phyloP scores from a whole-genome alignment of 2,888 invertebrate species.

The Drosophila austrosaltans region DNA sequence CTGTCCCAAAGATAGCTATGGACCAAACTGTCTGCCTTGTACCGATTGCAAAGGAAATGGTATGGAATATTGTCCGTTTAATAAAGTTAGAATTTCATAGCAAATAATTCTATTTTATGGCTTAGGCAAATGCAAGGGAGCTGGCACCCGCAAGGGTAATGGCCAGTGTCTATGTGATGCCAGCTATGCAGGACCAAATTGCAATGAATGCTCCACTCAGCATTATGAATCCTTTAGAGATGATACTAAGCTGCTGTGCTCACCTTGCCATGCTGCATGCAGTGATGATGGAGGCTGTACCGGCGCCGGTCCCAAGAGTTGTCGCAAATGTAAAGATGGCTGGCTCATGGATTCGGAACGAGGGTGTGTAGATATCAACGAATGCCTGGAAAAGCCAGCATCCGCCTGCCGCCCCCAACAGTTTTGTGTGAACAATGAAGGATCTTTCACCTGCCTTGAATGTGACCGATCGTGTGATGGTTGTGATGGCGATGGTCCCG shows the following conservation, averaged over 20 bases:
- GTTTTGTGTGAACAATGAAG: slow-evolving; percentile 95
- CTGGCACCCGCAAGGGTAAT: slow-evolving; percentile 96
- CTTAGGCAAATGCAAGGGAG: slow-evolving; percentile 87
- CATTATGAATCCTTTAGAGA: slow-evolving; percentile 91
- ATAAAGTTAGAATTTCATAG: not conserved
- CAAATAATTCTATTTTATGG: not conserved
- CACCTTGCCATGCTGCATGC: slow-evolving; percentile 92
- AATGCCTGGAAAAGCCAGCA: slow-evolving; percentile 87
- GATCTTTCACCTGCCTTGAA: slow-evolving; percentile 89
- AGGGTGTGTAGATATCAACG: slow-evolving; percentile 94
- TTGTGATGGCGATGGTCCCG: slow-evolving; percentile 95
- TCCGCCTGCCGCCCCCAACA: slow-evolving; percentile 86
- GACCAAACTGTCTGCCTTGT: slow-evolving; percentile 92
- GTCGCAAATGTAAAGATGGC: slow-evolving; percentile 87
- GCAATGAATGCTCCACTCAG: slow-evolving; percentile 90
- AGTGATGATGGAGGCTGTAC: slow-evolving; percentile 88
- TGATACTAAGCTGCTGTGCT: slow-evolving; percentile 89
- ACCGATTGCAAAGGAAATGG: slow-evolving; percentile 92
- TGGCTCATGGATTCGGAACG: slow-evolving; percentile 89
- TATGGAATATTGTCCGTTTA: slow-evolving; percentile 19
- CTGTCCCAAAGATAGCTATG: slow-evolving; percentile 93
- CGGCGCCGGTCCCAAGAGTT: slow-evolving; percentile 88
- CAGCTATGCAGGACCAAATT: slow-evolving; percentile 91
- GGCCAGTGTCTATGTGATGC: slow-evolving; percentile 94
- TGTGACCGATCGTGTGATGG: slow-evolving; percentile 94